Base-by-base conservation (phyloP, 92 coral and sea anemone species). In the Paragorgia papillata region DNA sequence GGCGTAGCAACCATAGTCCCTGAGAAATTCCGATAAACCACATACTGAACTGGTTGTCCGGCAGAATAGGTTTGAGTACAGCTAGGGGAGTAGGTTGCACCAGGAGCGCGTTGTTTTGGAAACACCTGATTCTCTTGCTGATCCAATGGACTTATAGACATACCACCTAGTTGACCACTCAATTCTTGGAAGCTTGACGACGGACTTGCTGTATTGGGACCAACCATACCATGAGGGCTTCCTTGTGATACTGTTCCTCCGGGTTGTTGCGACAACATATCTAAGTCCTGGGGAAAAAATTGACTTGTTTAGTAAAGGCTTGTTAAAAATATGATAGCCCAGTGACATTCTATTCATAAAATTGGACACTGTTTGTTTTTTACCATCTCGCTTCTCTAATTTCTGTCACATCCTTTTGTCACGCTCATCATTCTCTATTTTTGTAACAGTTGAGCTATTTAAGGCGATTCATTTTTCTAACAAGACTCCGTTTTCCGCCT, bases 11-110 rank as follows among this genome's bases (percentile, higher is more conserved):
- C 68, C 95, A 82, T 48, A 82, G 91, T 53, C 0, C 64, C 78
- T 3, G 64, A 51, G 50, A 37, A 28, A 48, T 78, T 90, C 55
- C 91, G 97, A 50, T 88, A 49, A 68, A 93, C 90, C 69, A 94
- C 88, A 26, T 91, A 94, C 76, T 94, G 98, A 40, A 88, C 89
- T 13, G 90, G 90, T 69, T 90, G 97, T 17, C 88, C 89, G 5
- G 96, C 26, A 34, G 88, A 82, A 57, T 90, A 87, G 57, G 86
- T 85, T 79, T 94, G 98, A 35, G 94, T 83, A 85, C 89, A 74
- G 80, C 88, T 89, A 49, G 89, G 82, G 56, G 83, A 88, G 73
- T 91, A 94, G 73, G 87, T 76, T 2, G 97, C 79, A 37, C 88
- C 77, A 15, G 94, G 64, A 63, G 90, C 90, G 75, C 64, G 91